These are phyloP conservation scores for Himalopsyche japonica DNA, from an alignment of 2,888 invertebrate genomes.

Conservation along the genomic window DNA sequence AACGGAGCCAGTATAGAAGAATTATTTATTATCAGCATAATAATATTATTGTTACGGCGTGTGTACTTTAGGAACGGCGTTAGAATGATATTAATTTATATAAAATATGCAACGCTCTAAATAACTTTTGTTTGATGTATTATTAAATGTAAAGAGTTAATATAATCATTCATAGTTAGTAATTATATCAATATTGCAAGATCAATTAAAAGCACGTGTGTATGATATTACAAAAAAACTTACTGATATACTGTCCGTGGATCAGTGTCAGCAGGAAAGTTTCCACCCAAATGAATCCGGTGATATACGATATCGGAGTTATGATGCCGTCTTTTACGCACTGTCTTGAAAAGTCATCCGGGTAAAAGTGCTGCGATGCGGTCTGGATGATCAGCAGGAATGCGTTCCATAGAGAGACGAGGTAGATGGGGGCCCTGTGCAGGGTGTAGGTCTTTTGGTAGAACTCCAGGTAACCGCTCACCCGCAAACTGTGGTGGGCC, in stretches of 20 bases:
- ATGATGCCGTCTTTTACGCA: slow-evolving; percentile 55
- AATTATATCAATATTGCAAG: no score
- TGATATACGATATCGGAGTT: slow-evolving; percentile 64
- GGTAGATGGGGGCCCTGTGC: slow-evolving; percentile 63
- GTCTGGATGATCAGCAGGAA: slow-evolving; percentile 59
- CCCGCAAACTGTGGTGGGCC: slow-evolving; percentile 63
- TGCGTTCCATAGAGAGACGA: slow-evolving; percentile 67
- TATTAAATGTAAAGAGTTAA: no score
- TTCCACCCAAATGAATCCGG: slow-evolving; percentile 58
- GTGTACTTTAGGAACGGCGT: neutral
- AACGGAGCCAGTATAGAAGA: neutral
- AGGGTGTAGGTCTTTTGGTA: slow-evolving; percentile 64
- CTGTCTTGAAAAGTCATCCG: slow-evolving; percentile 54
- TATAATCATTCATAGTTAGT: no score
- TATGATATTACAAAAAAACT: slow-evolving; percentile 41
- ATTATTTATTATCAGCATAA: neutral
- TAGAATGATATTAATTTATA: neutral
- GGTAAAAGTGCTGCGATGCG: slow-evolving; percentile 62
- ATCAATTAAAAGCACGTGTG: no score
- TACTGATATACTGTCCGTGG: slow-evolving; percentile 61
- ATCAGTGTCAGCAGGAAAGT: slow-evolving; percentile 54
- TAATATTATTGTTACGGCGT: neutral
- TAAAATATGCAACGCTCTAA: neutral
- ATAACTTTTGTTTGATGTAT: neutral
- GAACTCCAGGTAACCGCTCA: slow-evolving; percentile 71